Percentiles rank a stretch among this genome's conserved stretches.
Conservation (phyloP, 2,888 invertebrate species). For the Drosophila demipolita region DNA sequence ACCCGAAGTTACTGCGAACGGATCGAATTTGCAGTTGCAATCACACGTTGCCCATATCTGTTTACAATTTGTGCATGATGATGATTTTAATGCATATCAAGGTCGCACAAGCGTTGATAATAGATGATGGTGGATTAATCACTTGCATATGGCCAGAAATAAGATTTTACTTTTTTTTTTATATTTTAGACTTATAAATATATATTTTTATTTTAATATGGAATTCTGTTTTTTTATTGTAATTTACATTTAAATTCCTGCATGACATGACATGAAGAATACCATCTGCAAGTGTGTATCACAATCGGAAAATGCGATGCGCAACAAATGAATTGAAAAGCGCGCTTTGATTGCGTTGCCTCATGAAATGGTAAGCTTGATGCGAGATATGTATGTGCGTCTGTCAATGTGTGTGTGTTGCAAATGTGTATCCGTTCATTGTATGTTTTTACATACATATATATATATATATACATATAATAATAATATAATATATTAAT, state of each 20-base stretch:
- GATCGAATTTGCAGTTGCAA: conserved; percentile 14
- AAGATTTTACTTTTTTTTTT: neutral
- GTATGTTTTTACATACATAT: neutral
- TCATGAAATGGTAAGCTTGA: conserved; percentile 23
- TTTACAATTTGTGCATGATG: conserved; percentile 17
- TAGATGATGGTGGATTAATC: neutral
- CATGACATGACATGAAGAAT: neutral
- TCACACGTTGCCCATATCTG: conserved; percentile 28
- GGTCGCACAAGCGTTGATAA: conserved; percentile 2
- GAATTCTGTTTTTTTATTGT: neutral
- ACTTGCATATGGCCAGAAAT: neutral
- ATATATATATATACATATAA: neutral
- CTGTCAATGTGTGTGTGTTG: neutral
- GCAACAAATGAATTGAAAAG: conserved; percentile 40
- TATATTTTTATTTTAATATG: neutral
- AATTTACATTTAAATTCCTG: neutral
- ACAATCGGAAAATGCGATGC: conserved; percentile 22
- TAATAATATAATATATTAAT: neutral
- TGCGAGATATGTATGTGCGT: neutral
- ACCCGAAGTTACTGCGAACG: conserved; percentile 17
- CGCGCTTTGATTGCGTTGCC: conserved; percentile 47
- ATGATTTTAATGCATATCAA: conserved; percentile 1
- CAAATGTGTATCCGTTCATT: conserved; percentile 1
- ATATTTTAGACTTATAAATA: neutral
- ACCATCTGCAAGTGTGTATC: neutral